These are phyloP conservation scores for Zaprionus nigranus DNA, from an alignment of 1,140 invertebrate species.

Conservation along the genomic window DNA sequence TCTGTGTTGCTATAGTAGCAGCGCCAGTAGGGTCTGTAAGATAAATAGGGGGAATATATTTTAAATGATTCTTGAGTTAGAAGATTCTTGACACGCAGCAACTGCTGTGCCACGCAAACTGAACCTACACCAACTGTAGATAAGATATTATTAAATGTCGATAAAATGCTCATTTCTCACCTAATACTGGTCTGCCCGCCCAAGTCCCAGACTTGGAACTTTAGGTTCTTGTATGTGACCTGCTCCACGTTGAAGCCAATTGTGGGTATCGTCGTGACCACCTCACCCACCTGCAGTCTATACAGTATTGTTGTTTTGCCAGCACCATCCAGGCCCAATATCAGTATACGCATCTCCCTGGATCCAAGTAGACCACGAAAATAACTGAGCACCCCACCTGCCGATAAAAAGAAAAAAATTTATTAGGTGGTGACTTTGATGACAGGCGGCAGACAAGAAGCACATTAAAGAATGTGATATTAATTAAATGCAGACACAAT, in stretches of 20 bases:
- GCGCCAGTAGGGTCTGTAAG: conserved; percentile 96
- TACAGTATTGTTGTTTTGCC: conserved; percentile 99
- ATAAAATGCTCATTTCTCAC: conserved; percentile 33
- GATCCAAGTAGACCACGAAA: conserved; percentile 96
- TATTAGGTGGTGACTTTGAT: conserved; percentile 58
- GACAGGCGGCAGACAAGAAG: conserved; percentile 45
- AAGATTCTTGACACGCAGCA: background rate
- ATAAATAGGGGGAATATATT: background rate
- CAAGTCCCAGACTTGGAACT: conserved; percentile 99
- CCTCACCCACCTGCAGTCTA: conserved; percentile 99
- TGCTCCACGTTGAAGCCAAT: conserved; percentile 99
- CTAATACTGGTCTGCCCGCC: conserved; percentile 97
- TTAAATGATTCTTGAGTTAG: background rate
- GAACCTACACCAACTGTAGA: background rate
- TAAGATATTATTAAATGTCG: background rate
- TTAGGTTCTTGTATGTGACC: conserved; percentile 98
- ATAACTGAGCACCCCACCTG: conserved; percentile 97
- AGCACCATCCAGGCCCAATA: conserved; percentile 98
- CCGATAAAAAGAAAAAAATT: conserved; percentile 32
- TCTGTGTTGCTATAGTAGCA: conserved; percentile 99
- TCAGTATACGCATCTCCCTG: conserved; percentile 98
- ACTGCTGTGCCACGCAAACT: background rate
- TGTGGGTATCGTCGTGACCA: conserved; percentile 98
- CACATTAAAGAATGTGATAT: background rate
- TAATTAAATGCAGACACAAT: background rate